Evolutionary conservation across 1,140 invertebrate species (phyloP).

Genomic region (Delia radicum): DNA sequence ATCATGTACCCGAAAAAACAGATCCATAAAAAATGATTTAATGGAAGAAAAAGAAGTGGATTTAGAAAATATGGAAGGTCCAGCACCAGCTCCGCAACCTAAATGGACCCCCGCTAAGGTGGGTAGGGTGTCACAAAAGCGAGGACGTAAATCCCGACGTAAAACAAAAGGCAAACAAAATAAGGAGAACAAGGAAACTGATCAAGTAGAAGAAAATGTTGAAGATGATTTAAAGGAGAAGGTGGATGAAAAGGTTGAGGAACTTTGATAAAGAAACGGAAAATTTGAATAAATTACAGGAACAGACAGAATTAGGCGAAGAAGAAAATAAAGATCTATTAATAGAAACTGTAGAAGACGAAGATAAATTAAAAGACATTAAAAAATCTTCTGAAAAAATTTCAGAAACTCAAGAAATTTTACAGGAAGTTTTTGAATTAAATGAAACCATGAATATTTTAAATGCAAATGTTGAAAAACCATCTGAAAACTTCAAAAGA

Average conservation of each 20-base stretch:
- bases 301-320: background rate
- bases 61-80: background rate
- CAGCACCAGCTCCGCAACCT: background rate
- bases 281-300: background rate
- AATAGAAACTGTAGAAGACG: background rate
- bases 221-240: background rate
- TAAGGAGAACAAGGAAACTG: too few relatives aligned
- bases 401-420: too few relatives aligned
- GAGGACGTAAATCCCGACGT: slow-evolving; percentile 21
- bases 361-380: too few relatives aligned
- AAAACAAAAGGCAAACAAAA: background rate
- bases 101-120: slow-evolving; percentile 40
- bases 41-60: background rate
- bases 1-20: slow-evolving; percentile 17
- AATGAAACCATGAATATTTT: background rate
- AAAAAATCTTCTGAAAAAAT: too few relatives aligned
- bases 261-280: background rate
- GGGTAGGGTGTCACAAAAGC: slow-evolving; percentile 36
- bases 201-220: background rate
- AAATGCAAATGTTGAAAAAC: background rate
- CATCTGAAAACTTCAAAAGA: too few relatives aligned
- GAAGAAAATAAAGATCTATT: background rate
- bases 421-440: background rate
- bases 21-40: background rate
- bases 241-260: background rate